A percentile compares a stretch with the other conserved stretches of the same genome.
Conservation (phyloP, 2,888 invertebrate genomes). For the Perizoma flavofasciatum region DNA sequence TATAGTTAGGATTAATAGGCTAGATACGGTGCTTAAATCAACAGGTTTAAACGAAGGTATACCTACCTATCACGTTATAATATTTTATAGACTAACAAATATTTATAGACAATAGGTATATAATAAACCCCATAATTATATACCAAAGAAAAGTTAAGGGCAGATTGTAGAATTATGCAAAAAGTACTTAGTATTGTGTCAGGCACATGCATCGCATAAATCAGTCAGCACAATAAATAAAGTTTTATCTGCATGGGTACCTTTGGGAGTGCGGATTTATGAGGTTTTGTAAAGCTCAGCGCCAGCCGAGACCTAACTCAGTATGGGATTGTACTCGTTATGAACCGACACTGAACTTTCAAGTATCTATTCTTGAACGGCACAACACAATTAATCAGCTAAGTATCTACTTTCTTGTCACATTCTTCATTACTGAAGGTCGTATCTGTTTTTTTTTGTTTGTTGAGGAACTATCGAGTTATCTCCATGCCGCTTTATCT, state of each 20-base stretch:
- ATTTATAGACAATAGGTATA: no score
- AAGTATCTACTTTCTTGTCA: no score
- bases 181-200: constrained; percentile 43
- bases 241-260: constrained; percentile 65
- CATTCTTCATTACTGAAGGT: no score
- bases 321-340: constrained; percentile 14
- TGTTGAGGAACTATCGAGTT: no score
- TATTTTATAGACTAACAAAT: no score
- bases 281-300: constrained; percentile 55
- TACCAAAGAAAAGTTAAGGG: constrained; percentile 13
- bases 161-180: constrained; percentile 33
- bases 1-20: no score
- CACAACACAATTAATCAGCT: neutral
- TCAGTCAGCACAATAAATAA: constrained; percentile 65
- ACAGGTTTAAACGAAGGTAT: no score
- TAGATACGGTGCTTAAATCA: no score
- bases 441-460: no score
- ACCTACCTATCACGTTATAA: no score
- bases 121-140: neutral
- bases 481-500: no score
- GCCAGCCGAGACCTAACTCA: constrained; percentile 37
- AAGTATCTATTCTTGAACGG: neutral
- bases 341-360: constrained; percentile 1
- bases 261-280: constrained; percentile 63
- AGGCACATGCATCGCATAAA: constrained; percentile 59